A percentile compares a stretch with the other conserved stretches of the same genome.
Evolutionary conservation across 92 coral and sea anemone genomes (phyloP).

Genomic region (Montipora capitata): DNA sequence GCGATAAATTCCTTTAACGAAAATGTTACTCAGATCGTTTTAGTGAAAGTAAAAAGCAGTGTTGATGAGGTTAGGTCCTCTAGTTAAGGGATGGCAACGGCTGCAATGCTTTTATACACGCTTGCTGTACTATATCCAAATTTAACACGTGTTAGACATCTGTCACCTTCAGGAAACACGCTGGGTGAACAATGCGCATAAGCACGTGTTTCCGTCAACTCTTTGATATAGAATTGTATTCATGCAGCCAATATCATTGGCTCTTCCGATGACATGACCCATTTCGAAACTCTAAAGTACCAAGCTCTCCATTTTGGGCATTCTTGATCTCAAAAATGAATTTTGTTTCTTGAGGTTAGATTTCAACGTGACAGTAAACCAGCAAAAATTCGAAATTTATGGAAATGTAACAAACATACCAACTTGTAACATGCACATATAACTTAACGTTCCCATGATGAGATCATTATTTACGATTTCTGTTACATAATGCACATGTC

Average conservation of each 20-base stretch:
- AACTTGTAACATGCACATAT: too few species aligned
- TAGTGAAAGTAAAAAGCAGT: background rate
- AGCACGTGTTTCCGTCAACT: slow-evolving; percentile 26
- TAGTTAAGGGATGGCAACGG: too few species aligned
- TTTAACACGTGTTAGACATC: slow-evolving; percentile 49
- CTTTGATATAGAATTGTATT: background rate
- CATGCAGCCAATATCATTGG: background rate
- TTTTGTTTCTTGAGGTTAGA: too few species aligned
- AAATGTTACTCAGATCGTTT: slow-evolving; percentile 7
- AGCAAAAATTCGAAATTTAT: too few species aligned
- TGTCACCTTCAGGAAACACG: slow-evolving; percentile 39
- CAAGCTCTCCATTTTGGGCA: too few species aligned
- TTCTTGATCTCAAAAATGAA: too few species aligned
- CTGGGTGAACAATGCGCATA: slow-evolving; percentile 1
- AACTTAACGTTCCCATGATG: too few species aligned
- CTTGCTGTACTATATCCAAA: slow-evolving; percentile 18
- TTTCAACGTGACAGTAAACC: too few species aligned
- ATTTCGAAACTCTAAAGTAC: background rate
- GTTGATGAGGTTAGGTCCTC: background rate
- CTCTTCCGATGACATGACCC: background rate
- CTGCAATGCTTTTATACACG: too few species aligned
- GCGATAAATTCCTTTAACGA: background rate
- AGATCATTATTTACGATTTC: too few species aligned
- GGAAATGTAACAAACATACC: too few species aligned
- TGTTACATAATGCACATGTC: too few species aligned